Evolutionary conservation across 1,140 invertebrate genomes (phyloP), one percentile per base, ranked within the genome.

Genomic region (Glomeris maerens): DNA sequence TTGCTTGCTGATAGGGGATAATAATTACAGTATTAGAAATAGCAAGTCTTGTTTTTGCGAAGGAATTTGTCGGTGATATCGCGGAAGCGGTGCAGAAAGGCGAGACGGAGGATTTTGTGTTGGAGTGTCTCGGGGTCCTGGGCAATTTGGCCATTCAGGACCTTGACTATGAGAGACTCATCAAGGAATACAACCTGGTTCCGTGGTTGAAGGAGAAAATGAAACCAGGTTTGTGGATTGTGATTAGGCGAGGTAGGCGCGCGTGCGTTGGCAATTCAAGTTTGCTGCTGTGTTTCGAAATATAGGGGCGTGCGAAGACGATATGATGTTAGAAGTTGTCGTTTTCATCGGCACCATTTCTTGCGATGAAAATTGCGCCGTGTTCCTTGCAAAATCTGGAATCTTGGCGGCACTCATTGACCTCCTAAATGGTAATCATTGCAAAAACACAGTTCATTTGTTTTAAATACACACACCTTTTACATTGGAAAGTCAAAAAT

Each of bases 61-160:
- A 88, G 83, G 88, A 91, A 64, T 93, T 90, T 67, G 84, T 93
- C 27, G 84, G 85, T 27, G 85, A 95, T 65, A 78, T 95, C 53
- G 85, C 87, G 1, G 81, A 82, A 59, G 83, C 86, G 0, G 71
- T 93, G 14, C 80, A 80, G 17, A 76, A 79, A 56, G 80, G 78
- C 40, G 78, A 82, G 42, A 75, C 80, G 52, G 81, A 89, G 64
- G 83, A 90, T 25, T 91, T 93, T 62, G 75, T 85, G 2, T 68
- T 91, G 1, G 89, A 94, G 70, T 87, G 86, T 59, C 67, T 95
- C 22, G 92, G 91, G 17, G 84, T 92, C 13, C 70, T 96, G 54
- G 87, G 83, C 20, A 96, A 96, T 69, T 75, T 98, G 45, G 78
- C 83, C 29, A 72, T 90, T 38, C 77, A 84, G 20, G 84, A 94